These are phyloP conservation scores for Leptinotarsa lineolata DNA, from an alignment of 1,140 invertebrate species.

Conservation along the genomic window DNA sequence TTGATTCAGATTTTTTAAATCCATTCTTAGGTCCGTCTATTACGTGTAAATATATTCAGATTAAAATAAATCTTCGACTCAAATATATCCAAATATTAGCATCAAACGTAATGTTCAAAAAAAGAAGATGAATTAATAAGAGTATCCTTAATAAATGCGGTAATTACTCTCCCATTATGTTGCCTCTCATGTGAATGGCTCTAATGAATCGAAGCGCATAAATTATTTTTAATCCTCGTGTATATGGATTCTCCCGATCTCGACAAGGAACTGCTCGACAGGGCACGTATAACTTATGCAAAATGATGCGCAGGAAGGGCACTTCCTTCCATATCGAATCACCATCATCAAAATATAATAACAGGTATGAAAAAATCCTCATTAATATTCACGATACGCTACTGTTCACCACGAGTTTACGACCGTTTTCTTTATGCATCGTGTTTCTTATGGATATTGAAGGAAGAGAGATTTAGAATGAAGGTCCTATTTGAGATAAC, in stretches of 20 bases:
- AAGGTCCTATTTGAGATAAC: constrained; percentile 2
- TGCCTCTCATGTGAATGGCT: not conserved
- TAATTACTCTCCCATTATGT: too few relatives aligned
- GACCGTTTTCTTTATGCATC: constrained; percentile 8
- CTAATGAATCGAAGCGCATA: not conserved
- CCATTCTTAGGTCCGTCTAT: too few relatives aligned
- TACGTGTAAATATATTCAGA: too few relatives aligned
- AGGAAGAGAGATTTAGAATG: constrained; percentile 6
- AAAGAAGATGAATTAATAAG: too few relatives aligned
- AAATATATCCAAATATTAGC: too few relatives aligned
- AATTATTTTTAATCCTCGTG: not conserved
- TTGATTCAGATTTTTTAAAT: too few relatives aligned
- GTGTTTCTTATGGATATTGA: constrained; percentile 5
- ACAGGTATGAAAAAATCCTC: not conserved
- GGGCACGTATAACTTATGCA: not conserved
- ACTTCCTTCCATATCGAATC: not conserved
- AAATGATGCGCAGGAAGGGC: not conserved
- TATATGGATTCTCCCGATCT: not conserved
- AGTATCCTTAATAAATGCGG: too few relatives aligned
- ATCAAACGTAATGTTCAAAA: too few relatives aligned
- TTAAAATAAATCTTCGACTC: too few relatives aligned
- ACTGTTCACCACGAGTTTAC: not conserved
- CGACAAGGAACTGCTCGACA: constrained; percentile 1
- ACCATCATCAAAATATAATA: not conserved
- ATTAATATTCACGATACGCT: not conserved